Conservation (phyloP, 2,113 vertebrate genomes). For the Haplochromis burtoni region DNA sequence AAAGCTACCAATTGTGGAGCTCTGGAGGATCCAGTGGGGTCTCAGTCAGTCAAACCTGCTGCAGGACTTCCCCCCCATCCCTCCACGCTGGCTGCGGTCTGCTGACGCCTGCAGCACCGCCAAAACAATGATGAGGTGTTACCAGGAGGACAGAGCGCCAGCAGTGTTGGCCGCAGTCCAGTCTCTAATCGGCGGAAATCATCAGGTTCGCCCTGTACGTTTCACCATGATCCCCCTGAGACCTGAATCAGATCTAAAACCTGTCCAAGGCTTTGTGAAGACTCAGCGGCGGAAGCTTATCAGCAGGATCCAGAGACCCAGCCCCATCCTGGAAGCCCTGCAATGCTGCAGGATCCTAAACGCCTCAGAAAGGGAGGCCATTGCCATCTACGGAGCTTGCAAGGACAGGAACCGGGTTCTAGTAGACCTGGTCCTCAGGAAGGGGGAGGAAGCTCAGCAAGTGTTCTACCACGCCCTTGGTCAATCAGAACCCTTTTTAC, state of each 20-base stretch:
- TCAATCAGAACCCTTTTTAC: background rate
- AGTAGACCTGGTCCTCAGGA: background rate
- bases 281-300: background rate
- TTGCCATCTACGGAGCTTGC: background rate
- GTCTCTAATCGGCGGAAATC: accelerated
- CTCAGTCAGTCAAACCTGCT: background rate
- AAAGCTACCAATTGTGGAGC: background rate
- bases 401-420: background rate
- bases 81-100: background rate
- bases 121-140: background rate
- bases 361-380: background rate
- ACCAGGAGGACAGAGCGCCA: background rate
- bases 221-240: background rate
- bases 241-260: background rate
- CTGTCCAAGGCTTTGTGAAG: background rate
- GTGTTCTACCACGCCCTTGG: background rate
- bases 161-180: background rate
- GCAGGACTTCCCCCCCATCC: background rate
- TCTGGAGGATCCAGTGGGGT: background rate
- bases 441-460: background rate
- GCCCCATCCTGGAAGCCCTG: background rate
- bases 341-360: background rate
- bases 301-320: background rate
- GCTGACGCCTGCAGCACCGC: background rate
- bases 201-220: too few relatives aligned